Conservation (phyloP, 2,113 vertebrate genomes). For the Coptodon bakossiorum region DNA sequence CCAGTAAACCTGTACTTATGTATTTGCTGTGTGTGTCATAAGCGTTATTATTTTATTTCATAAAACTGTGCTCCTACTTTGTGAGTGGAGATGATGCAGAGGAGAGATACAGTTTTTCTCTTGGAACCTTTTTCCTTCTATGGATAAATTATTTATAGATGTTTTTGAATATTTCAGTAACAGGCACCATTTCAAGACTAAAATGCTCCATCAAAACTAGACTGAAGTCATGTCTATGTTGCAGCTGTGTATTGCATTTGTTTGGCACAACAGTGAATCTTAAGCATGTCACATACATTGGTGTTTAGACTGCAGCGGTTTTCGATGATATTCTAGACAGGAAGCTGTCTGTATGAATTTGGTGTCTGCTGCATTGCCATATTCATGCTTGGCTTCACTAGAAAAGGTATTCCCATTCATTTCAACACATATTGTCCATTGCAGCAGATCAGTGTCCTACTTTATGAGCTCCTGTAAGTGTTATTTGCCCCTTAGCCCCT, state of each 20-base stretch:
- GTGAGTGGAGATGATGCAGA: constrained; percentile 22
- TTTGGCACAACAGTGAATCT: neutral
- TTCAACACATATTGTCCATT: constrained; percentile 16
- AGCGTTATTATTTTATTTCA: neutral
- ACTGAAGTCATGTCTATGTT: constrained; percentile 6
- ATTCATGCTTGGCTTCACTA: constrained; percentile 49
- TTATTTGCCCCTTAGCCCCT: neutral
- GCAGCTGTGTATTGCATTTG: neutral
- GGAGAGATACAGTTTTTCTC: constrained; percentile 28
- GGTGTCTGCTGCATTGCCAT: constrained; percentile 54
- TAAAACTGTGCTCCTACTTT: constrained; percentile 3
- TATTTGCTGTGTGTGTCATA: neutral
- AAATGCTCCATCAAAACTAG: constrained; percentile 45
- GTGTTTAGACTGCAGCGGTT: constrained; percentile 39
- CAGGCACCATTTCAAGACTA: constrained; percentile 51
- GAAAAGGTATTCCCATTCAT: constrained; percentile 34
- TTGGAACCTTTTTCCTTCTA: constrained; percentile 60
- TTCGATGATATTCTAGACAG: constrained; percentile 28
- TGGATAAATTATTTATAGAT: constrained; percentile 71
- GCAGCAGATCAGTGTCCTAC: constrained; percentile 34
- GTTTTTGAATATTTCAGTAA: constrained; percentile 74
- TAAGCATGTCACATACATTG: neutral
- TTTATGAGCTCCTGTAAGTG: neutral
- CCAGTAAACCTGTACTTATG: neutral
- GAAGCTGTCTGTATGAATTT: constrained; percentile 33